These are phyloP conservation scores for Drosophila pseudoobscura DNA, from an alignment of 1,140 invertebrate species.

Conservation along the genomic window DNA sequence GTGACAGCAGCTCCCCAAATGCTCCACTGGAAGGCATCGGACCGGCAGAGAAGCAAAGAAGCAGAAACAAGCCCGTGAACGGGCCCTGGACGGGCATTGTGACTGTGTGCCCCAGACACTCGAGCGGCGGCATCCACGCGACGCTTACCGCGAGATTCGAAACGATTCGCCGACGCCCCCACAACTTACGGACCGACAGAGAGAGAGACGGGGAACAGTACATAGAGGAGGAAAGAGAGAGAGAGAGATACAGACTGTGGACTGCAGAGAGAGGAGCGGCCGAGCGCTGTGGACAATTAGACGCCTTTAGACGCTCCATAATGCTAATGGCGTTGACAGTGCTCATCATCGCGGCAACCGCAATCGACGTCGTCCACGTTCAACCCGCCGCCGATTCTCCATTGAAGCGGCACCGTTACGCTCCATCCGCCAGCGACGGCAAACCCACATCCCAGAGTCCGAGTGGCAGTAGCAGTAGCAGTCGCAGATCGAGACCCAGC, in stretches of 20 bases:
- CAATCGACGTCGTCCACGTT: constrained; percentile 44
- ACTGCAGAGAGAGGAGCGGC: constrained; percentile 2
- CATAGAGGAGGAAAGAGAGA: constrained; percentile 5
- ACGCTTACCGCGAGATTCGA: constrained; percentile 48
- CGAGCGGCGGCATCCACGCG: constrained; percentile 57
- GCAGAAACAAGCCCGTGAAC: constrained; percentile 12
- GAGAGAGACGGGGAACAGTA: background rate
- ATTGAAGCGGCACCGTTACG: constrained; percentile 76
- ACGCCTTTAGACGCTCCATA: constrained; percentile 76
- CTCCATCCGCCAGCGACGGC: constrained; percentile 50
- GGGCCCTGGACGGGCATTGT: constrained; percentile 41
- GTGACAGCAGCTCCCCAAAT: background rate
- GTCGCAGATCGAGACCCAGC: background rate
- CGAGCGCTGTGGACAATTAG: constrained; percentile 64
- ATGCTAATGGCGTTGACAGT: constrained; percentile 83
- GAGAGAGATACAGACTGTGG: background rate
- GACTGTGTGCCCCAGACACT: constrained; percentile 48
- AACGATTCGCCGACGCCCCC: constrained; percentile 63
- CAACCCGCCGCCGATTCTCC: constrained; percentile 50
- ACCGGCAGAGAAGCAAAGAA: constrained; percentile 36
- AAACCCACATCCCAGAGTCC: background rate
- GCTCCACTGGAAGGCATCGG: constrained; percentile 57
- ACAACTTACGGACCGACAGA: background rate
- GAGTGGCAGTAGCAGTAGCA: constrained; percentile 21
- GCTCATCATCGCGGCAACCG: constrained; percentile 68